Evolutionary conservation across 2,888 invertebrate species (phyloP), one percentile per base, ranked within the genome.

Genomic region (Habrosyne pyritoides): DNA sequence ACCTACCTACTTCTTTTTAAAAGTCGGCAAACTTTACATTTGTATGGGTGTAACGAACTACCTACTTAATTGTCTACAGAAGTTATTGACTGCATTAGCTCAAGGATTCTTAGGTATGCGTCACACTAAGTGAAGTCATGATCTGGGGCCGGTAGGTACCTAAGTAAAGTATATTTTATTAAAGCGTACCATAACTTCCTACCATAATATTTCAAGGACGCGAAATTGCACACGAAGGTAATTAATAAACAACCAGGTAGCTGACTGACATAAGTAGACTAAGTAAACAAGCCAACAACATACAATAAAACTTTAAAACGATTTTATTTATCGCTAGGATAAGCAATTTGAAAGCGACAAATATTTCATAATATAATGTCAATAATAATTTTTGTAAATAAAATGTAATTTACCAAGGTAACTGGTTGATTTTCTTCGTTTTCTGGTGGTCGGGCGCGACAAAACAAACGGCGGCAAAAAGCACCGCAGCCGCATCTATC

Each of bases 391-490:
- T 18, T 18, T 42, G 5, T 6, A 42, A 8, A 1, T 6, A 42
- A 8, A 7, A 3, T 7, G 18, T 18, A 18, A 18, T 59, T 84
- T 86, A 87, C 87, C 87, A 80, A 77, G 52, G 85, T 79, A 53
- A 84, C 75, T 52, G 83, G 84, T 56, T 75, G 69, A 48, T 72
- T 66, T 49, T 76, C 74, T 53, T 75, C 75, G 60, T 63, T 69
- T 47, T 81, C 82, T 3, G 79, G 66, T 10, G 74, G 66, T 22
- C 71, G 75, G 24, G 71, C 63, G 58, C 87, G 84, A 70, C 89
- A 89, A 75, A 89, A 89, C 57, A 91, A 61, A 60, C 85, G 83
- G 49, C 84, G 83, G 67, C 91, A 91, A 63, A 89, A 79, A 26
- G 83, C 82, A 57, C 84, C 77, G 66, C 91, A 91, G 36, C 83